A percentile compares a stretch with the other conserved stretches of the same genome.
phyloP scores from a whole-genome alignment of 2,113 vertebrate species.

The Clupea harengus region DNA sequence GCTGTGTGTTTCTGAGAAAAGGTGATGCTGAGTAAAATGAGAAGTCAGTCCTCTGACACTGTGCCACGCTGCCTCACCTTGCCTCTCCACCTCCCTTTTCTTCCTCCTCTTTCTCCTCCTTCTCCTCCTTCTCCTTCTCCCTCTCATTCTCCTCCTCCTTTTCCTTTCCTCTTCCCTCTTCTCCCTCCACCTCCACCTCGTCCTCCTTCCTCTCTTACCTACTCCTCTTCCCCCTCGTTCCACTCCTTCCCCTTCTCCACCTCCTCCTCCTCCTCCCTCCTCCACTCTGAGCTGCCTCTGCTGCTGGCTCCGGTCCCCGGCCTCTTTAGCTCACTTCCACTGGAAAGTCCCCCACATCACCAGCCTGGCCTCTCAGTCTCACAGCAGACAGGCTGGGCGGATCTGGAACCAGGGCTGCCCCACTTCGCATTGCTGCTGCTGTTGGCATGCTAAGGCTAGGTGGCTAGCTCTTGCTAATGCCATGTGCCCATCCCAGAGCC shows the following conservation, averaged over 20 bases:
- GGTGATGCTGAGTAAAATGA: too few relatives aligned
- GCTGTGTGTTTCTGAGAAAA: too few relatives aligned
- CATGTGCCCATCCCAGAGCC: too few relatives aligned
- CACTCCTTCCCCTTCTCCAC: background rate
- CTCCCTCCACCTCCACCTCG: too few relatives aligned
- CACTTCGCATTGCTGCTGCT: too few relatives aligned
- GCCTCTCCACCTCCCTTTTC: too few relatives aligned
- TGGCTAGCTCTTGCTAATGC: too few relatives aligned
- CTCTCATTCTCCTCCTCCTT: background rate
- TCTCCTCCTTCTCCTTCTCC: background rate
- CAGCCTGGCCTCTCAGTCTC: background rate
- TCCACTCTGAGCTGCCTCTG: background rate
- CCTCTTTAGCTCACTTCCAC: conserved; percentile 6
- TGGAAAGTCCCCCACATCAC: background rate
- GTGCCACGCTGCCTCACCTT: too few relatives aligned
- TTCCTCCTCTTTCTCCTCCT: background rate
- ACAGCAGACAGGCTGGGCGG: too few relatives aligned
- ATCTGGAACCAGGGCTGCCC: background rate
- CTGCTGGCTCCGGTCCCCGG: background rate
- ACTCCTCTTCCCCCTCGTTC: background rate
- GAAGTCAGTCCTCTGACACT: too few relatives aligned
- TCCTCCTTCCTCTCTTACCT: background rate
- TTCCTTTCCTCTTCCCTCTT: background rate
- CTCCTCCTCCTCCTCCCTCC: background rate
- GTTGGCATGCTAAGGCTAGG: too few relatives aligned